Base-by-base conservation (phyloP, 2,888 invertebrate species). In the Apocheima hispidaria region DNA sequence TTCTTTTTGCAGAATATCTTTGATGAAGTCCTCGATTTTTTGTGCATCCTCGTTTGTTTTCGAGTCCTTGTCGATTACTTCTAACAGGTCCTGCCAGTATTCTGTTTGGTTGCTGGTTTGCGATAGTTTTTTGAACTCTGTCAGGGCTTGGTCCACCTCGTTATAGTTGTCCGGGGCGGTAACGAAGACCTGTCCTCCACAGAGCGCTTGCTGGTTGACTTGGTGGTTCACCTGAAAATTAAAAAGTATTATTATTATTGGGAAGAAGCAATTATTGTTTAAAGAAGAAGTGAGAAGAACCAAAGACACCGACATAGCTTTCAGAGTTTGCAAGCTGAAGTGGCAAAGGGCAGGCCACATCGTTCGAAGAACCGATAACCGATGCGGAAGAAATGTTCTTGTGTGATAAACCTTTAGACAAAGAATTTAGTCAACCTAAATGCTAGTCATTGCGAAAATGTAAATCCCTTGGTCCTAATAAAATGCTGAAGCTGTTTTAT, bases 141-240 rank as follows among this genome's bases (percentile, higher is more conserved):
- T 77, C 0, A 87, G 56, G 0, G 86, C 89, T 1, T 75, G 65
- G 41, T 82, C 81, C 0, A 88, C 72, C 30, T 84, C 83, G 2
- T 71, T 63, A 26, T 72, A 68, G 44, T 80, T 79, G 60, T 78
- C 81, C 2, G 73, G 36, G 0, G 75, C 69, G 0, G 75, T 69
- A 66, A 88, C 84, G 2, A 84, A 78, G 0, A 91, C 84, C 6
- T 90, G 84, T 0, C 90, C 90, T 0, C 90, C 90, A 0, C 88
- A 82, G 5, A 90, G 69, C 0, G 83, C 85, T 16, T 84, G 82
- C 21, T 78, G 79, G 74, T 90, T 90, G 0, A 88, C 72, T 64
- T 87, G 83, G 44, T 65, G 50, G 51, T 51, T 40, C 1, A 51
- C 40, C 51, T 51, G 51, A 9, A 51, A 51, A 16, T 26, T 14